A percentile compares a stretch with the other conserved stretches of the same genome.
Evolutionary conservation across 2,797 vertebrate genomes (phyloP).

Genomic region (Avahi laniger): DNA sequence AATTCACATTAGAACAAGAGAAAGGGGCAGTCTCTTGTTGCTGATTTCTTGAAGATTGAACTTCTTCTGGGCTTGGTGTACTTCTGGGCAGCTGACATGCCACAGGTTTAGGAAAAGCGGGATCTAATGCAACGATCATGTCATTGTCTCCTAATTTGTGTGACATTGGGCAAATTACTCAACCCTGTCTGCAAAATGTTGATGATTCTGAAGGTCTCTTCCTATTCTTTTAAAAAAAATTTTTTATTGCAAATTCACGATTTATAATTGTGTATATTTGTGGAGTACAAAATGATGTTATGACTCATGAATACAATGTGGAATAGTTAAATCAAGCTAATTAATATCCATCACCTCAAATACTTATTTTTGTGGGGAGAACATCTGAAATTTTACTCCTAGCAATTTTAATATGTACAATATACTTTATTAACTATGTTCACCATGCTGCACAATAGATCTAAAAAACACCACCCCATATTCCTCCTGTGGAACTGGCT

Average conservation of each 20-base stretch:
- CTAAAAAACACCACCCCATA: not conserved
- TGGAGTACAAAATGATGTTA: not conserved
- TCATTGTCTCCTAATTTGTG: not conserved
- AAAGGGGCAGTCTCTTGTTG: not conserved
- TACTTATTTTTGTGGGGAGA: not conserved
- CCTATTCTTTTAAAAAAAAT: not conserved
- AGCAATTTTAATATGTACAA: not conserved
- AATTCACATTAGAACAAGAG: not conserved
- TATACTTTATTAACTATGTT: not conserved
- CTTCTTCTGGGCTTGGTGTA: not conserved
- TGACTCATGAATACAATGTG: not conserved
- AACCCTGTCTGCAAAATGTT: constrained; percentile 26
- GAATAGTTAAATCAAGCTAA: not conserved
- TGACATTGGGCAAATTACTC: not conserved
- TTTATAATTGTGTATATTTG: not conserved
- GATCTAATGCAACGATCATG: not conserved
- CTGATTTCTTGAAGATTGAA: not conserved
- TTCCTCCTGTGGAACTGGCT: not conserved
- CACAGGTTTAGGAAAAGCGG: not conserved
- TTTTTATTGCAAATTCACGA: not conserved
- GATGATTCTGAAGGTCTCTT: not conserved
- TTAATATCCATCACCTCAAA: not conserved
- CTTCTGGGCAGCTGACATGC: not conserved
- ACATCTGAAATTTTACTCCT: not conserved
- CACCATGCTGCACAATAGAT: not conserved